phyloP scores from a whole-genome alignment of 2,888 invertebrate genomes.

The Dicranocentrus wangi region DNA sequence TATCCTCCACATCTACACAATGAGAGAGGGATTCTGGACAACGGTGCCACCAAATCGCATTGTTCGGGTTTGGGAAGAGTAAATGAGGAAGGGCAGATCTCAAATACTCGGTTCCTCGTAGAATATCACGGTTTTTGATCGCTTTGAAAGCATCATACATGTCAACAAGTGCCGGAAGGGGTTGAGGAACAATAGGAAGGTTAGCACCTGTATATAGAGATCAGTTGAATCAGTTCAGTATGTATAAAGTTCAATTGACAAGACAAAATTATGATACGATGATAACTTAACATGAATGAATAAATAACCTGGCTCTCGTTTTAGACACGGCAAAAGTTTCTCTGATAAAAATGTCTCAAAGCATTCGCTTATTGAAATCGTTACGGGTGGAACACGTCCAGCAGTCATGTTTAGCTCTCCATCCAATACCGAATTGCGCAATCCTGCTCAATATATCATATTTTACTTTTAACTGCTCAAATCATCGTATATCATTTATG shows the following conservation, averaged over 20 bases:
- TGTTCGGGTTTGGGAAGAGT: slow-evolving; percentile 39
- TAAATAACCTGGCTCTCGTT: slow-evolving; percentile 40
- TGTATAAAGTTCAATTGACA: too few species aligned
- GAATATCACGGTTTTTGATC: slow-evolving; percentile 57
- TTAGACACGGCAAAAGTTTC: slow-evolving; percentile 63
- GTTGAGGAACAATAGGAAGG: slow-evolving; percentile 66
- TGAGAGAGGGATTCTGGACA: slow-evolving; percentile 51
- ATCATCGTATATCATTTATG: too few species aligned
- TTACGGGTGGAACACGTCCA: too few species aligned
- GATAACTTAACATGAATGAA: too few species aligned
- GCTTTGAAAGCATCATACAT: slow-evolving; percentile 65
- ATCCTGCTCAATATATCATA: too few species aligned
- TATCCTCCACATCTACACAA: slow-evolving; percentile 34
- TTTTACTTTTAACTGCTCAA: too few species aligned
- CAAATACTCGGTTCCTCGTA: slow-evolving; percentile 64
- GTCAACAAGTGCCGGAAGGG: slow-evolving; percentile 66
- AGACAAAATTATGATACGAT: not conserved
- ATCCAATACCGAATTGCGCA: not conserved
- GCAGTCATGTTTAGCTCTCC: not conserved
- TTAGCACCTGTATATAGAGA: slow-evolving; percentile 57
- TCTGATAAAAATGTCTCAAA: slow-evolving; percentile 61
- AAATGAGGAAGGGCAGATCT: slow-evolving; percentile 55
- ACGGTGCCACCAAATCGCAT: slow-evolving; percentile 64
- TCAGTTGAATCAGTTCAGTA: not conserved
- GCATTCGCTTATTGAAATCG: slow-evolving; percentile 54